Percentiles rank a stretch among this genome's conserved stretches.
phyloP scores from a whole-genome alignment of 2,888 invertebrate genomes.

The Apotomis turbidana region DNA sequence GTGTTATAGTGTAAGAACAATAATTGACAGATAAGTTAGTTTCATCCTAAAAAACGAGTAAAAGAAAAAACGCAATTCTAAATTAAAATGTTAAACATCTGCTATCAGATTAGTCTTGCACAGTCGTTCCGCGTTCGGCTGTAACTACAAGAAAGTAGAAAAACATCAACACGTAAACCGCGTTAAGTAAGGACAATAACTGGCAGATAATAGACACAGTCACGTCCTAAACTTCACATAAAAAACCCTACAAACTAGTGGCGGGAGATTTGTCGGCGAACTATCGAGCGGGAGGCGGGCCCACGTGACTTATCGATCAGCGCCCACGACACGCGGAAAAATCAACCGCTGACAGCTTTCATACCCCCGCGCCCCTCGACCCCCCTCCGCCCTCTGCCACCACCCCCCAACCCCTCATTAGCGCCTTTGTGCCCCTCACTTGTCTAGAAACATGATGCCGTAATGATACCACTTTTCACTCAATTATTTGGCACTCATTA shows the following conservation, averaged over 20 bases:
- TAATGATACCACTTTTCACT: slow-evolving; percentile 77
- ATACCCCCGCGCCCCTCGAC: slow-evolving; percentile 62
- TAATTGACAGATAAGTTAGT: too few relatives aligned
- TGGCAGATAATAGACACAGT: neutral
- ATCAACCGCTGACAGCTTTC: slow-evolving; percentile 84
- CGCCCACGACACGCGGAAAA: slow-evolving; percentile 83
- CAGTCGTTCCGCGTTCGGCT: too few relatives aligned
- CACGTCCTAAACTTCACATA: slow-evolving; percentile 39
- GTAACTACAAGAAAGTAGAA: too few relatives aligned
- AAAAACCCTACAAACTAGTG: slow-evolving; percentile 56
- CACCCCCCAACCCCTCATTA: slow-evolving; percentile 75
- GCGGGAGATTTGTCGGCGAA: slow-evolving; percentile 77
- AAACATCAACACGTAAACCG: too few relatives aligned
- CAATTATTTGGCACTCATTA: slow-evolving; percentile 61
- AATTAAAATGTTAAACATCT: too few relatives aligned
- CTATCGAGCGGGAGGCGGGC: slow-evolving; percentile 69
- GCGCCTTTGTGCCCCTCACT: slow-evolving; percentile 81
- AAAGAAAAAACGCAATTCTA: too few relatives aligned
- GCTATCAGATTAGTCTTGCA: too few relatives aligned
- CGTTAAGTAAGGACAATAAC: neutral
- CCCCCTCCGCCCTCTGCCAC: slow-evolving; percentile 42
- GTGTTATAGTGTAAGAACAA: too few relatives aligned
- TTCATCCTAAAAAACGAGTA: too few relatives aligned
- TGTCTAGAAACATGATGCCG: slow-evolving; percentile 78
- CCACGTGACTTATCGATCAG: slow-evolving; percentile 84